These are phyloP conservation scores for Barypeithes pellucidus DNA, from an alignment of 2,888 invertebrate genomes.

Conservation along the genomic window DNA sequence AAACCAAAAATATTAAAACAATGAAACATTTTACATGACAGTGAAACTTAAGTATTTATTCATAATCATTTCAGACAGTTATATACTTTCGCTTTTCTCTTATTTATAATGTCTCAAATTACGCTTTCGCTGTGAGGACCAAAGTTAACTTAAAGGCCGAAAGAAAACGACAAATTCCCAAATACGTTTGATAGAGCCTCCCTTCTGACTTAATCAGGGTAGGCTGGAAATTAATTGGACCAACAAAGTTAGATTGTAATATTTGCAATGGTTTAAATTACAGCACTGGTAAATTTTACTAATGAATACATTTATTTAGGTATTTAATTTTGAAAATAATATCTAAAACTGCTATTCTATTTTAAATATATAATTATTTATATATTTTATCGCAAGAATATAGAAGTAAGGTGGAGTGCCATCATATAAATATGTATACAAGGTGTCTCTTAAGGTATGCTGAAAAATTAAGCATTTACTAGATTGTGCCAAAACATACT, in stretches of 20 bases:
- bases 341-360: too few species aligned
- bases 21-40: slow-evolving; percentile 1
- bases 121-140: not conserved
- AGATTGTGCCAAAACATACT: too few species aligned
- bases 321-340: not conserved
- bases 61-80: slow-evolving; percentile 19
- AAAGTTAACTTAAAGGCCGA: slow-evolving; percentile 4
- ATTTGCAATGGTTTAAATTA: slow-evolving; percentile 12
- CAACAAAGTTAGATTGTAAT: not conserved
- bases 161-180: slow-evolving; percentile 14
- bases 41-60: not conserved
- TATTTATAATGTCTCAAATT: not conserved
- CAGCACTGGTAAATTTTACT: not conserved
- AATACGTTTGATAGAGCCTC: slow-evolving; percentile 17
- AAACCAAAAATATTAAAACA: not conserved
- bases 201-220: slow-evolving; percentile 15
- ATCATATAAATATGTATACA: too few species aligned
- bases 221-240: slow-evolving; percentile 6
- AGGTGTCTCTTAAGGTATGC: too few species aligned
- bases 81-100: slow-evolving; percentile 1
- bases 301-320: slow-evolving; percentile 16
- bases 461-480: too few species aligned
- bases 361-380: too few species aligned
- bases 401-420: too few species aligned
- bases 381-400: too few species aligned